Evolutionary conservation across 2,888 invertebrate genomes (phyloP), one percentile per base, ranked within the genome.

Genomic region (Tetramorium bicarinatum): DNA sequence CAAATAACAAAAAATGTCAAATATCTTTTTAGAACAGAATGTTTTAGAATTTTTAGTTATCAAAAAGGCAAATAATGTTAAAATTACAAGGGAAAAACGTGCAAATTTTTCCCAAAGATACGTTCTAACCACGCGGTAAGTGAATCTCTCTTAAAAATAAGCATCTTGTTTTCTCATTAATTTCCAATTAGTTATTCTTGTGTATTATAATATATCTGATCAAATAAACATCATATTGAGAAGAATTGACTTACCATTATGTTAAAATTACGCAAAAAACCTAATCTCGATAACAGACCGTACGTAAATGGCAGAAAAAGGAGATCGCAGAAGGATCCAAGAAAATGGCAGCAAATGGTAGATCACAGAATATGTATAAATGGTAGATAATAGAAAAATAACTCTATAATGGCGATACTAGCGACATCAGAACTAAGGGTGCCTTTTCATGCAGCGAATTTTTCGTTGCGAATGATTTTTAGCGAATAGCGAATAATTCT

Each of bases 201-300:
- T 62, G 75, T 47, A 38, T 44, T 3, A 25, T 3, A 71, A 21
- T 18, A 15, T 52, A 21, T 47, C 66, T 38, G 47, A 77, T n/a
- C 15, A 0, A 66, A 83, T 71, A 47, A 38, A 9, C 18, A 15
- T n/a, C 61, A 85, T 88, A 84, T 87, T 89, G 64, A 74, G 0
- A 62, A 76, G 3, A 52, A 66, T 13, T 41, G 4, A 9, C 66
- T 54, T 9, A 71, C 79, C 79, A 79, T 79, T 79, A 15, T 47
- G 15, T 34, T 21, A 44, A 15, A 29, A 69, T 66, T 18, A 7
- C 3, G 18, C n/a, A n/a, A 66, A 29, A 25, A 15, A 41, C 9
- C 0, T 2, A 9, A 15, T 11, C 15, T 3, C 15, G 7, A 2
- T 3, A 2, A 15, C 21, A 0, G 18, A 0, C 52, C 3, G 13